Base-by-base conservation (phyloP, 1,140 invertebrate genomes). In the Psix sp. region DNA sequence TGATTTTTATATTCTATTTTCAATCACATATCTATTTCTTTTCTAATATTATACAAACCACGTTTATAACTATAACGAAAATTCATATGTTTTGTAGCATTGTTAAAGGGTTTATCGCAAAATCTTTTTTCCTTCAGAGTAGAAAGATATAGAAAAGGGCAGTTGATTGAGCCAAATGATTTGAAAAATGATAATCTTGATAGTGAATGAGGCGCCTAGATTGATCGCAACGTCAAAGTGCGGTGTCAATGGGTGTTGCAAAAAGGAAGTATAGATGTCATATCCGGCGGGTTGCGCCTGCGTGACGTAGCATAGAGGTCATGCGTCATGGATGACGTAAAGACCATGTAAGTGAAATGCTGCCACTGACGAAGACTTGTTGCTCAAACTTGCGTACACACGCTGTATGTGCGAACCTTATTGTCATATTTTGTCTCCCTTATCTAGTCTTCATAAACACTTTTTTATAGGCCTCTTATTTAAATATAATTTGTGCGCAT, bases 271-370 rank as follows among this genome's bases (percentile, higher is more conserved):
- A 35, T 29, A n/a, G 52, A 72, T 72, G 59, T 65, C 54, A 72
- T 52, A 65, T 72, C 68, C 67, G 76, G 72, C 54, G 54, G 49
- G 39, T 57, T 66, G 71, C 68, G 76, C 77, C 57, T 76, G 71
- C 60, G 77, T 84, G 83, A 84, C 82, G 80, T 83, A 72, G 60
- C 78, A 78, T 43, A 43, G 77, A 83, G 77, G 71, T 77, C 67
- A 77, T 82, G 80, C 83, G 83, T 84, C 82, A 84, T 77, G 63
- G 73, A 71, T 84, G 82, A 84, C 82, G 83, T 81, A 80, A 80
- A 62, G 75, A 48, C 66, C 70, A 67, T 56, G 77, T 57, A 59
- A 74, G 77, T 73, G 78, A 74, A 76, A 78, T 68, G 77, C 79
- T 78, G 77, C 67, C 78, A 81, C 80, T 76, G 80, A 81, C 77